A percentile compares a stretch with the other conserved stretches of the same genome.
Conservation (phyloP, 2,888 invertebrate genomes). For the Teinopalpus imperialis region DNA sequence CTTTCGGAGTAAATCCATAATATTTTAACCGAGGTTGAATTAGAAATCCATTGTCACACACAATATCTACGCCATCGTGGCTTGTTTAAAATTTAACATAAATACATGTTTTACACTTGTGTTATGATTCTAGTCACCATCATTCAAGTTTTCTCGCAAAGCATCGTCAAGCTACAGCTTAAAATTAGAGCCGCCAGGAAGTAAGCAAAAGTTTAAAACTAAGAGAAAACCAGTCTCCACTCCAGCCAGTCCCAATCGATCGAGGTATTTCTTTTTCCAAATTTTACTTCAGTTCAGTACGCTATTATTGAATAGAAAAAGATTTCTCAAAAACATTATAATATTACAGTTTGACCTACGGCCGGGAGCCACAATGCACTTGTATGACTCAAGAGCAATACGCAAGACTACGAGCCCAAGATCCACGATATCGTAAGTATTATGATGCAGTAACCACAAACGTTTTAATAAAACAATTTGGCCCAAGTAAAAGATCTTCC, state of each 20-base stretch:
- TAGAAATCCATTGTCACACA: too few species aligned
- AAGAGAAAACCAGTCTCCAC: conserved; percentile 96
- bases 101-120: too few species aligned
- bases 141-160: conserved; percentile 98
- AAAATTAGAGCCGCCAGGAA: conserved; percentile 94
- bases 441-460: not conserved
- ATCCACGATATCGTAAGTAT: conserved; percentile 87
- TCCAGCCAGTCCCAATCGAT: conserved; percentile 94
- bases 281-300: too few species aligned
- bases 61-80: too few species aligned
- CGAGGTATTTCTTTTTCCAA: conserved; percentile 69
- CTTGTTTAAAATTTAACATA: too few species aligned
- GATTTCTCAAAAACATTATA: too few species aligned
- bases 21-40: too few species aligned
- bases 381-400: conserved; percentile 97
- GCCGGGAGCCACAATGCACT: conserved; percentile 94
- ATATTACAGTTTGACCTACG: conserved; percentile 62
- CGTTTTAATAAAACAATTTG: too few species aligned
- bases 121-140: conserved; percentile 90
- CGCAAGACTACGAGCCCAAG: conserved; percentile 91
- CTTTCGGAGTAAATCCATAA: too few species aligned
- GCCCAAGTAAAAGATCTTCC: conserved; percentile 23
- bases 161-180: conserved; percentile 98
- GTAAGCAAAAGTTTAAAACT: conserved; percentile 92
- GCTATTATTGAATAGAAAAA: too few species aligned